Conservation (phyloP, 2,797 vertebrate genomes). For the Microhierax caerulescens region DNA sequence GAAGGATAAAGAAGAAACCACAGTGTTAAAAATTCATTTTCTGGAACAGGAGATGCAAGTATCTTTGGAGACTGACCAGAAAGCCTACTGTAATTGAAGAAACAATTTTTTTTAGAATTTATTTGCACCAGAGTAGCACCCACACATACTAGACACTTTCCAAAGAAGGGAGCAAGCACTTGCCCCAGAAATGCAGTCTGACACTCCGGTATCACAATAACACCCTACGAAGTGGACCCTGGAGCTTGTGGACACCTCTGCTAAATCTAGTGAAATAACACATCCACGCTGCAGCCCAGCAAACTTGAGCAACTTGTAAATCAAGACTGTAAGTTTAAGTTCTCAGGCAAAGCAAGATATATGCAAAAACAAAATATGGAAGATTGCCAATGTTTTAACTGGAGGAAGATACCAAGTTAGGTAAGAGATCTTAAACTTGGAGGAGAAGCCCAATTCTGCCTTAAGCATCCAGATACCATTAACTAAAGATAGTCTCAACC, state of each 20-base stretch:
- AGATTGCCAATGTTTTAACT: not conserved
- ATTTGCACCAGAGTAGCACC: not conserved
- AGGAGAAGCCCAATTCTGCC: not conserved
- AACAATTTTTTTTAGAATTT: not conserved
- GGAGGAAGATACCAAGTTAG: not conserved
- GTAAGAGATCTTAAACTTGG: not conserved
- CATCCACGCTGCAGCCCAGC: not conserved
- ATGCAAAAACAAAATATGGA: not conserved
- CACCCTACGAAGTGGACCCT: rapidly evolving
- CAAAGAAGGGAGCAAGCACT: not conserved
- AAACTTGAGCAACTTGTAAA: not conserved
- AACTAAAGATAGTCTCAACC: not conserved
- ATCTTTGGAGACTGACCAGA: not conserved
- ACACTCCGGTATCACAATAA: not conserved
- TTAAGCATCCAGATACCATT: not conserved
- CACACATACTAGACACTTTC: not conserved
- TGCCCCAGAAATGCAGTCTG: not conserved
- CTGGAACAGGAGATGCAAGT: not conserved
- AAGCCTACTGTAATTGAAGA: not conserved
- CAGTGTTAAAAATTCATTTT: not conserved
- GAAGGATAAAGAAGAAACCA: not conserved
- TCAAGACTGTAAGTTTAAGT: not conserved
- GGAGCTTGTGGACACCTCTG: not conserved
- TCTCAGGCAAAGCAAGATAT: not conserved
- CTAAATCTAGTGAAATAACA: not conserved